Evolutionary conservation across 1,140 invertebrate genomes (phyloP).

Genomic region (Drosophila azteca): DNA sequence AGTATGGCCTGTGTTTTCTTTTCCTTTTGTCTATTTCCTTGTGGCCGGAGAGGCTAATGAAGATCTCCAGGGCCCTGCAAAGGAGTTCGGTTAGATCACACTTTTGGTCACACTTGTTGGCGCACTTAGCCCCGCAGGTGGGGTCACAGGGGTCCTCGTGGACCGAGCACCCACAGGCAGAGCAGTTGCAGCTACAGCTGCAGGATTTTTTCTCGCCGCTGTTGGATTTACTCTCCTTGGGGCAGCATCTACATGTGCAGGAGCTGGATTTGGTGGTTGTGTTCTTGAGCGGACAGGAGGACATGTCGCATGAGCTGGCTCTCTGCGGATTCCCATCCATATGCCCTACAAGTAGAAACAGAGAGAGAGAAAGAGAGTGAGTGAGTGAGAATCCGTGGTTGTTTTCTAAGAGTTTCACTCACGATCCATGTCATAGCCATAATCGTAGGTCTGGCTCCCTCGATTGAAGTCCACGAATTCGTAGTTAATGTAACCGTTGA

Average conservation of each 20-base stretch:
- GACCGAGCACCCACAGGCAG: no score
- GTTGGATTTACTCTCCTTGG: neutral
- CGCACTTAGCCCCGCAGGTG: no score
- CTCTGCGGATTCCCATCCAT: neutral
- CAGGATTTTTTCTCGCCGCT: no score
- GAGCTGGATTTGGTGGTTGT: neutral
- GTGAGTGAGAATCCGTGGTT: neutral
- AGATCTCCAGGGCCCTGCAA: conserved; percentile 45
- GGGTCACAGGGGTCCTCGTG: no score
- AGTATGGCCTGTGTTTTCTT: neutral
- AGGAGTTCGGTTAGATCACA: conserved; percentile 28
- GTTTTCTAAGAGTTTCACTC: neutral
- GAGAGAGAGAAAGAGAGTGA: no score
- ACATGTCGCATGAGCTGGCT: neutral
- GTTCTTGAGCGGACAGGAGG: neutral
- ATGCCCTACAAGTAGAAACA: neutral
- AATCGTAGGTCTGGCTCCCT: neutral
- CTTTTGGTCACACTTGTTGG: neutral
- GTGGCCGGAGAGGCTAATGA: neutral
- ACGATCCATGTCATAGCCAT: neutral
- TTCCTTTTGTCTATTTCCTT: neutral
- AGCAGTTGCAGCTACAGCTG: no score
- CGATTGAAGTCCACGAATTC: neutral
- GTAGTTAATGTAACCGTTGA: conserved; percentile 12
- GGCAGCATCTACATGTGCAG: conserved; percentile 31